Percentiles rank a stretch among this genome's conserved stretches.
Conservation (phyloP, 2,888 invertebrate genomes). For the Hyposoter didymator region DNA sequence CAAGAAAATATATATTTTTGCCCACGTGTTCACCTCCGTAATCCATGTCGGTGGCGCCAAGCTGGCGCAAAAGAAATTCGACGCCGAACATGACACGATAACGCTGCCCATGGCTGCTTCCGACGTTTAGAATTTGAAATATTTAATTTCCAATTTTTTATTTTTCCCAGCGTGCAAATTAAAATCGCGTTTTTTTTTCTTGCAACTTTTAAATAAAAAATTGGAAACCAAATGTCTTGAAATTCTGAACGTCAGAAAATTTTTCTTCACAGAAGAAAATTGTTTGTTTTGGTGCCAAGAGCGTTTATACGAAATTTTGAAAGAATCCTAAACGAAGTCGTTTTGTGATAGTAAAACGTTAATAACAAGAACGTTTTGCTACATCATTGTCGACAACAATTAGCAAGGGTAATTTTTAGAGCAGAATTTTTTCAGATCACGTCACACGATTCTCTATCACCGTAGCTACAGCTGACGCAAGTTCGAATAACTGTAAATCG, state of each 20-base stretch:
- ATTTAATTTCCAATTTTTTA: no score
- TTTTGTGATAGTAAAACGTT: no score
- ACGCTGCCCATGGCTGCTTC: slow-evolving; percentile 4
- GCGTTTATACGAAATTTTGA: no score
- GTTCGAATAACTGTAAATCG: slow-evolving; percentile 39
- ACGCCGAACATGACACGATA: slow-evolving; percentile 11
- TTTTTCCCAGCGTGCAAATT: no score
- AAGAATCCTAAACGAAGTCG: no score
- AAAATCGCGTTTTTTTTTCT: no score
- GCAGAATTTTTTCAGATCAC: slow-evolving; percentile 15
- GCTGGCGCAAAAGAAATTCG: slow-evolving; percentile 25
- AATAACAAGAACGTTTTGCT: slow-evolving; percentile 1
- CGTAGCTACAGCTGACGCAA: slow-evolving; percentile 17
- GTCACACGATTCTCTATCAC: slow-evolving; percentile 22
- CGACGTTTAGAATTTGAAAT: no score
- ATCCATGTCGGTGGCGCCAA: slow-evolving; percentile 14
- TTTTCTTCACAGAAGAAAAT: no score
- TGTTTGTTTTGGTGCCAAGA: no score
- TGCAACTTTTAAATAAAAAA: no score
- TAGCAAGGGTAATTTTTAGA: slow-evolving; percentile 52
- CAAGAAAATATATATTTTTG: background rate
- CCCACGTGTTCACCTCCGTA: background rate
- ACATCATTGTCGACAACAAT: slow-evolving; percentile 39
- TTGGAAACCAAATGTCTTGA: no score
- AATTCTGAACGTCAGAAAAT: no score